A percentile compares a stretch with the other conserved stretches of the same genome.
Conservation (phyloP, 2,113 vertebrate species). For the Corythoichthys haematopterus region DNA sequence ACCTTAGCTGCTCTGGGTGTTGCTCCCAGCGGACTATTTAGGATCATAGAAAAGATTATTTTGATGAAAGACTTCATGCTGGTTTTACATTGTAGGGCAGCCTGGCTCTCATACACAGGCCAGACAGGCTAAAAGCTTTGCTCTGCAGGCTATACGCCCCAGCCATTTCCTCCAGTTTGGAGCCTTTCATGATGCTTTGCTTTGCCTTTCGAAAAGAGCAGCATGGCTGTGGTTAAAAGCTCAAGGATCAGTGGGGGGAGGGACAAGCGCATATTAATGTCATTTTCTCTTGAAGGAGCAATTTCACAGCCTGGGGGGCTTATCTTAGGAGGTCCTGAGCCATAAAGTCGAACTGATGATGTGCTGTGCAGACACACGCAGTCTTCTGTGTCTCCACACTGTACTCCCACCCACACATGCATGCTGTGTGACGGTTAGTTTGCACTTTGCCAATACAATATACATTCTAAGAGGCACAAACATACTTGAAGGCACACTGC, state of each 20-base stretch:
- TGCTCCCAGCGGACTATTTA: constrained; percentile 24
- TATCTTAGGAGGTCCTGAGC: constrained; percentile 63
- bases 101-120: constrained; percentile 36
- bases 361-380: constrained; percentile 36
- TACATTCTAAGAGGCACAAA: constrained; percentile 16
- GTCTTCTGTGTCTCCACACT: constrained; percentile 26
- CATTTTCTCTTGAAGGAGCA: constrained; percentile 69
- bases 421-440: constrained; percentile 23
- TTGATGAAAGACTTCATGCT: constrained; percentile 56
- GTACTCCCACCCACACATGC: constrained; percentile 5
- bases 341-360: constrained; percentile 62
- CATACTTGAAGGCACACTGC: constrained; percentile 20
- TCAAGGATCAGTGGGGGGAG: constrained; percentile 57
- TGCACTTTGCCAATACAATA: constrained; percentile 25
- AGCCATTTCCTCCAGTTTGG: constrained; percentile 48
- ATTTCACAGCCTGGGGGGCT: constrained; percentile 68
- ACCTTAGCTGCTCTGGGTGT: constrained; percentile 7
- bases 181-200: constrained; percentile 56
- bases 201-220: constrained; percentile 60
- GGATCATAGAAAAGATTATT: constrained; percentile 51
- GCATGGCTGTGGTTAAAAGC: constrained; percentile 45
- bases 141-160: constrained; percentile 50
- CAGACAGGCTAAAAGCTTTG: constrained; percentile 64
- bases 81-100: constrained; percentile 42
- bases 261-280: constrained; percentile 65